Base-by-base conservation (phyloP, 2,797 vertebrate species). In the Sebastes iracundus region DNA sequence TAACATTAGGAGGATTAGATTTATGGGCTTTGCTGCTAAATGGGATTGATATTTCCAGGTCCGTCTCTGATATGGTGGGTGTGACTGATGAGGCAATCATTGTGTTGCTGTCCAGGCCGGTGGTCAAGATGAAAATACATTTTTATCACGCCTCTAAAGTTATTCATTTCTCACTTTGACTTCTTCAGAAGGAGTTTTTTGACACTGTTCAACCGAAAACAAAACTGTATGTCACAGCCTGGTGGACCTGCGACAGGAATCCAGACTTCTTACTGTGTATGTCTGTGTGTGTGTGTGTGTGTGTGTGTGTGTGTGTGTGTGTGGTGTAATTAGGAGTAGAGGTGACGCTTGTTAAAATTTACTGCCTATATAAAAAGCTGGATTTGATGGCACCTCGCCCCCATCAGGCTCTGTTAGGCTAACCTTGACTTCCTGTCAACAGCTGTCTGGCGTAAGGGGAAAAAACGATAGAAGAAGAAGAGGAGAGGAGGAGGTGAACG, bases 371-470 rank as follows among this genome's bases (percentile, higher is more conserved):
- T 81, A 90, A 81, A 75, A 76, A 72, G 52, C 49, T 18, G 79
- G 42, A 85, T 75, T 81, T 83, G 86, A 83, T 76, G 82, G 73
- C 58, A 65, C 65, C 63, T 53, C 35, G 8, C 35, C 78, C 69
- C 66, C 74, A 46, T 77, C 81, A 58, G 71, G 27, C 71, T 76
- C 65, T 66, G 80, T 80, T 78, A 58, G 67, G 70, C 35, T 89
- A 77, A 92, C 89, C 90, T 92, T 90, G 88, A 91, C 81, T 90
- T 82, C 71, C 73, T 88, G 85, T 86, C 83, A 80, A 70, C 75
- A 72, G 81, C 86, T 77, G 84, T 61, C 56, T 75, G 61, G n/a
- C 7, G 35, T 27, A 23, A 13, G 11, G 10, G 11, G 20, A n/a
- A 20, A 12, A 64, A 62, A 60, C 3, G 7, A 68, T 22, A 23